A percentile compares a stretch with the other conserved stretches of the same genome.
Conservation (phyloP, 1,140 invertebrate genomes). For the Drosophila asahinai region DNA sequence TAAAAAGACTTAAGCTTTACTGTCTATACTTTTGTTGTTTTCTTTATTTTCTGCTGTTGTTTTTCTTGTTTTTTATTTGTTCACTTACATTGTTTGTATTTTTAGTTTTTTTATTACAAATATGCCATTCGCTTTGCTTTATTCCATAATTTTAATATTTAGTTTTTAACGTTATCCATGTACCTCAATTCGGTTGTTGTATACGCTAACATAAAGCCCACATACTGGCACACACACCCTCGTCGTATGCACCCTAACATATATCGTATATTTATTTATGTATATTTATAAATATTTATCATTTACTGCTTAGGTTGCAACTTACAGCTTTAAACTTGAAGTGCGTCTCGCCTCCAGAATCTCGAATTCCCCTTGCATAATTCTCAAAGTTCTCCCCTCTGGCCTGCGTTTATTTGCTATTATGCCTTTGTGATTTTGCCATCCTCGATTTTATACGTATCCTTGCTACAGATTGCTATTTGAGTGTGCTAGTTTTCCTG, state of each 20-base stretch:
- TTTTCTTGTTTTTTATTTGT: constrained; percentile 37
- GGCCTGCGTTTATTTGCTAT: constrained; percentile 24
- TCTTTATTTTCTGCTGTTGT: constrained; percentile 55
- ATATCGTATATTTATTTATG: constrained; percentile 52
- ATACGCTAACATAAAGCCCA: constrained; percentile 52
- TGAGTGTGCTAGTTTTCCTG: constrained; percentile 45
- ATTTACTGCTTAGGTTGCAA: constrained; percentile 49
- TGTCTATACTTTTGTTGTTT: constrained; percentile 50
- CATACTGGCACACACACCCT: constrained; percentile 52
- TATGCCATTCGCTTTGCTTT: constrained; percentile 47
- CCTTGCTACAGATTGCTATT: constrained; percentile 54
- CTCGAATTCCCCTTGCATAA: constrained; percentile 73
- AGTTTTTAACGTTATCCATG: constrained; percentile 53
- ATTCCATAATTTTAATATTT: constrained; percentile 29
- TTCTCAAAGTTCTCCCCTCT: constrained; percentile 30
- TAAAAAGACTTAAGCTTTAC: constrained; percentile 11
- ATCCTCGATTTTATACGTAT: constrained; percentile 37
- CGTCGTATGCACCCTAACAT: constrained; percentile 49
- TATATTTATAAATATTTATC: constrained; percentile 26
- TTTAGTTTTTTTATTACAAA: constrained; percentile 59
- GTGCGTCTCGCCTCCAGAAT: constrained; percentile 11
- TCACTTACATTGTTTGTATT: constrained; percentile 67
- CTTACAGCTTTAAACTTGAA: constrained; percentile 55
- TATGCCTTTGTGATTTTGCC: constrained; percentile 23
- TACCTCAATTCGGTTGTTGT: constrained; percentile 46